Percentiles rank a stretch among this genome's conserved stretches.
These are phyloP conservation scores for Theristicus caerulescens DNA, from an alignment of 2,113 vertebrate species.

Conservation along the genomic window DNA sequence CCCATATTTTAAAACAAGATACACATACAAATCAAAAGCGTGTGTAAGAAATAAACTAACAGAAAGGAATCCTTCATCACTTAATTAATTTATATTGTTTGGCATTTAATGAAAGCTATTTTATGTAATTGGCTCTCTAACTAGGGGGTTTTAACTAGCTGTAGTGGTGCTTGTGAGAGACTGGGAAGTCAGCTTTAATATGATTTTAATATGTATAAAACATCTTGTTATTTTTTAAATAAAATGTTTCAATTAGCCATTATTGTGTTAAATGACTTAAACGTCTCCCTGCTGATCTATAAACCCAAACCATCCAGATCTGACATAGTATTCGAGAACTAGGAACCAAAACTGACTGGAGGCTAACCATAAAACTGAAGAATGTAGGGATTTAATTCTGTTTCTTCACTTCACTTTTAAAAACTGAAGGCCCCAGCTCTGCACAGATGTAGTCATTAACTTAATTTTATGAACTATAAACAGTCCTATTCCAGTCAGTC, in stretches of 20 bases:
- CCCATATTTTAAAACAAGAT: neutral
- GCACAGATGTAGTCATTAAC: neutral
- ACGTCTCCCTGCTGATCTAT: constrained; percentile 3
- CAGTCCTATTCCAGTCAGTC: neutral
- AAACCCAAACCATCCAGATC: neutral
- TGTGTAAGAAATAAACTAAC: neutral
- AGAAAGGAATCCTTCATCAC: neutral
- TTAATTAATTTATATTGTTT: neutral
- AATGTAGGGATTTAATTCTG: neutral
- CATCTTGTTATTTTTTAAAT: neutral
- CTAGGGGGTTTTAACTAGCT: neutral
- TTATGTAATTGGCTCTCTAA: neutral
- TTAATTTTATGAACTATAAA: constrained; percentile 39
- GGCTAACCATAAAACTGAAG: neutral
- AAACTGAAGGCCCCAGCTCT: neutral
- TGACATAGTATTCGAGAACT: fast-evolving
- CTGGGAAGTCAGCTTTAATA: neutral
- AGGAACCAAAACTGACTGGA: neutral
- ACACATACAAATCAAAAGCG: neutral
- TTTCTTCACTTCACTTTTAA: neutral
- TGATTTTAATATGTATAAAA: neutral
- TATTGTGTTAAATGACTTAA: constrained; percentile 7
- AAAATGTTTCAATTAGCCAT: neutral
- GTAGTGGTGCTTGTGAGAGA: neutral
- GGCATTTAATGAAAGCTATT: neutral